Conservation (phyloP, 2,797 vertebrate genomes). For the Pristis pectinata region DNA sequence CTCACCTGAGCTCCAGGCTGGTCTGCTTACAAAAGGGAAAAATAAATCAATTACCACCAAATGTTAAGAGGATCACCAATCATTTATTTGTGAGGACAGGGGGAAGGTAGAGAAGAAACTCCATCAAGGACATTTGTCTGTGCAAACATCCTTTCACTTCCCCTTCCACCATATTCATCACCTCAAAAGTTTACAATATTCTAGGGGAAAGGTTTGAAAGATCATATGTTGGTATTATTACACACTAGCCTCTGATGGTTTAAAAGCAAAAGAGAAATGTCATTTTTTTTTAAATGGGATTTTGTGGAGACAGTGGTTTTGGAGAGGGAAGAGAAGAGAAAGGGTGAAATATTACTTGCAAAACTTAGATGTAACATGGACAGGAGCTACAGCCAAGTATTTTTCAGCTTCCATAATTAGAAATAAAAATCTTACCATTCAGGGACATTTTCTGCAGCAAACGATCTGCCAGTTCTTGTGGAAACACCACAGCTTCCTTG, state of each 20-base stretch:
- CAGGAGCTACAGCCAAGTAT: background rate
- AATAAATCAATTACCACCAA: background rate
- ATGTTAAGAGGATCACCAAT: slow-evolving; percentile 2
- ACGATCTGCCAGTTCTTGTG: slow-evolving; percentile 92
- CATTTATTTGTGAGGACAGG: background rate
- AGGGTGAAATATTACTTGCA: background rate
- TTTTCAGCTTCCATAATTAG: background rate
- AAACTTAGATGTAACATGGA: background rate
- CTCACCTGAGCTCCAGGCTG: slow-evolving; percentile 27
- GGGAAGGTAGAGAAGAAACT: background rate
- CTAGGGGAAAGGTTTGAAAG: background rate
- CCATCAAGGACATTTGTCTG: background rate
- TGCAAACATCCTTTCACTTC: background rate
- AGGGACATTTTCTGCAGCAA: slow-evolving; percentile 88
- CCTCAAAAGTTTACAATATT: background rate
- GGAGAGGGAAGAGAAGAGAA: background rate
- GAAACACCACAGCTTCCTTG: slow-evolving; percentile 87
- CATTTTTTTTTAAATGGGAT: background rate
- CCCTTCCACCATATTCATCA: background rate
- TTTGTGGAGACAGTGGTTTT: background rate
- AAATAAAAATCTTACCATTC: slow-evolving; percentile 67
- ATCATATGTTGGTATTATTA: background rate
- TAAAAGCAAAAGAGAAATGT: background rate
- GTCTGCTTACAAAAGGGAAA: slow-evolving; percentile 27
- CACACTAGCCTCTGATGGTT: background rate